Base-by-base conservation (phyloP, 2,113 vertebrate genomes). In the Anolis carolinensis region DNA sequence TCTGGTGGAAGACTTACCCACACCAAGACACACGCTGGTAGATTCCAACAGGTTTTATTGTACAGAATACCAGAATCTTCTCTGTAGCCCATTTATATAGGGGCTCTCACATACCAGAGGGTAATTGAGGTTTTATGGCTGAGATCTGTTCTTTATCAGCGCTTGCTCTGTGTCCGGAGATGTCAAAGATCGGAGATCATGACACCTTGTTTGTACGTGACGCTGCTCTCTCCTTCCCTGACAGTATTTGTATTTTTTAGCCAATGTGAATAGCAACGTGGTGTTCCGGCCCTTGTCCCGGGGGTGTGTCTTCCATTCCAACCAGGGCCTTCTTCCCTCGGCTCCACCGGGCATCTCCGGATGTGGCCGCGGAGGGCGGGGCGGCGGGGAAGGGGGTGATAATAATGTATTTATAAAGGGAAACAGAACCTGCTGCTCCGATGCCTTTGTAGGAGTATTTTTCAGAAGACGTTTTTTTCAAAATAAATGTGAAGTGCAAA, bases 401-500 rank as follows among this genome's bases (percentile, higher is more conserved):
- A 59, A 82, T 65, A 36, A 55, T 75, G 85, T 86, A 86, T 86
- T 86, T 86, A 86, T 86, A 86, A 86, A 86, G 79, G 79, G 52
- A 68, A 81, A 34, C 79, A 90, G 34, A 86, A 81, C 71, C 85
- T 52, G 71, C 71, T 86, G 79, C 85, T 86, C 85, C 85, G 14
- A 74, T 65, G 71, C 79, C 85, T 86, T 86, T 86, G 78, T 81
- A 81, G 85, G 85, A 81, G 85, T 81, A 86, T 86, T 86, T 86
- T 86, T 86, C 65, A 86, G 71, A 74, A 81, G 23, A 74, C 39
- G 27, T 86, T 81, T 79, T 86, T 86, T 86, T 80, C 85, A 86
- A 86, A 86, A 86, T 86, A 86, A 86, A 86, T 86, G 85, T 86
- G 85, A 81, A 86, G 85, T 86, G 85, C 74, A 74, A 86, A 74